Conservation (phyloP, 2,888 invertebrate genomes). For the Hirtodrosophila trivittata region DNA sequence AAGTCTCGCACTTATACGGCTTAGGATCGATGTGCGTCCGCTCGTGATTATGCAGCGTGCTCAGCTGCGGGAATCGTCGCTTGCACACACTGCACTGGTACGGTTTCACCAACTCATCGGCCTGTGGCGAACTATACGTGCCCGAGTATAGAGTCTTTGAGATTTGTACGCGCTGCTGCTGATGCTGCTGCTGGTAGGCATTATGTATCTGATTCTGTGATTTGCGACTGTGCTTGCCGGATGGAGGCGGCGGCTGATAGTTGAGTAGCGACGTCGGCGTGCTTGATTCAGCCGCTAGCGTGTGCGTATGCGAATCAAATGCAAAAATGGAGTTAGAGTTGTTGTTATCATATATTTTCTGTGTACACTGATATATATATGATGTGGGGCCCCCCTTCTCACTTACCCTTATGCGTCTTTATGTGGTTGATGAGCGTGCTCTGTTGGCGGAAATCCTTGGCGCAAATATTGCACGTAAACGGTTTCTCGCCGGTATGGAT, state of each 20-base stretch:
- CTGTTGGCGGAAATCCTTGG: conserved; percentile 81
- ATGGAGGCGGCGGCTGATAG: conserved; percentile 74
- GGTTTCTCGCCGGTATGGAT: conserved; percentile 81
- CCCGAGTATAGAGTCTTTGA: conserved; percentile 81
- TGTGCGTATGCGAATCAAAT: conserved; percentile 18
- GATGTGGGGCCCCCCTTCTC: conserved; percentile 7
- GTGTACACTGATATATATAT: background rate
- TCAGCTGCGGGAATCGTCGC: conserved; percentile 80
- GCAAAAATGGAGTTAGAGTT: conserved; percentile 30
- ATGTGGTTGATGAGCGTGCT: conserved; percentile 82
- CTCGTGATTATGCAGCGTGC: conserved; percentile 81
- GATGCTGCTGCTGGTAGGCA: conserved; percentile 71
- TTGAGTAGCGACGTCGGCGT: conserved; percentile 79
- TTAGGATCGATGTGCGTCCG: conserved; percentile 82
- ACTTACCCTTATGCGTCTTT: conserved; percentile 82
- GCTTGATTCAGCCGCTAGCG: conserved; percentile 74
- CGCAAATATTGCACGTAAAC: conserved; percentile 81
- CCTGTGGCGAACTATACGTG: conserved; percentile 81
- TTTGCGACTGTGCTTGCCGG: conserved; percentile 62
- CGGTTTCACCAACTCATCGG: conserved; percentile 81
- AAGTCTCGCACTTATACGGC: conserved; percentile 81
- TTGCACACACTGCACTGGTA: conserved; percentile 81
- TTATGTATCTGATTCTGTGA: conserved; percentile 75
- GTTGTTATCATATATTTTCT: conserved; percentile 1
- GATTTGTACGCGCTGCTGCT: conserved; percentile 78